Conservation (phyloP, 2,888 invertebrate genomes). For the Tricholauxania praeusta region DNA sequence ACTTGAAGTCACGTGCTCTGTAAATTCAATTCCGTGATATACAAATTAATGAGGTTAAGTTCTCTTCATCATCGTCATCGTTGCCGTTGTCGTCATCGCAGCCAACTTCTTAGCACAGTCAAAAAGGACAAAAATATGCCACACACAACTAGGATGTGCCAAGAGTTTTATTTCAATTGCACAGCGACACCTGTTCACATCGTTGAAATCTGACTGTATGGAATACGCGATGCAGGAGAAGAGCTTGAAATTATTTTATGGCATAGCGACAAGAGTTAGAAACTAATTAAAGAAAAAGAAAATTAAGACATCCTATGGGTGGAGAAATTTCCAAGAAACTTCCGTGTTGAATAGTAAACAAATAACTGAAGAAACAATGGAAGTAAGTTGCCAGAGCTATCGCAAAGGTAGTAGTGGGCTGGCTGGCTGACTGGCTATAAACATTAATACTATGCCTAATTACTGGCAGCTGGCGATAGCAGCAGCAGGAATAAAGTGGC, state of each 20-base stretch:
- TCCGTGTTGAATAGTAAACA: neutral
- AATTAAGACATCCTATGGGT: neutral
- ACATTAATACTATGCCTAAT: constrained; percentile 6
- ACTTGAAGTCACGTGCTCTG: constrained; percentile 38
- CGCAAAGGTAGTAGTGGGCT: neutral
- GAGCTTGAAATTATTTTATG: neutral
- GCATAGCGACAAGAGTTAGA: neutral
- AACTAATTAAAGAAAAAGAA: neutral
- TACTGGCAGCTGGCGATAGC: constrained; percentile 3
- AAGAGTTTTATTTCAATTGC: too few relatives aligned
- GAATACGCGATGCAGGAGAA: neutral
- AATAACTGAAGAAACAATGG: neutral
- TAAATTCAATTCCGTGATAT: constrained; percentile 42
- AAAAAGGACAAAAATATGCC: neutral
- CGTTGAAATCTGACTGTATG: neutral
- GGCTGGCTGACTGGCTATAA: neutral
- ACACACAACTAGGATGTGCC: neutral
- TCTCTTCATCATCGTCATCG: neutral
- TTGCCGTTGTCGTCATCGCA: neutral
- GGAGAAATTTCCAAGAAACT: neutral
- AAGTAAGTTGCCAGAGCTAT: neutral
- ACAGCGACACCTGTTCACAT: constrained; percentile 23
- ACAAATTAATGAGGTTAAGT: constrained; percentile 45
- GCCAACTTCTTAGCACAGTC: neutral
- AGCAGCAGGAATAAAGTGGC: neutral